Evolutionary conservation across 2,888 invertebrate genomes (phyloP).

Genomic region (Didymodactylos carnosus): DNA sequence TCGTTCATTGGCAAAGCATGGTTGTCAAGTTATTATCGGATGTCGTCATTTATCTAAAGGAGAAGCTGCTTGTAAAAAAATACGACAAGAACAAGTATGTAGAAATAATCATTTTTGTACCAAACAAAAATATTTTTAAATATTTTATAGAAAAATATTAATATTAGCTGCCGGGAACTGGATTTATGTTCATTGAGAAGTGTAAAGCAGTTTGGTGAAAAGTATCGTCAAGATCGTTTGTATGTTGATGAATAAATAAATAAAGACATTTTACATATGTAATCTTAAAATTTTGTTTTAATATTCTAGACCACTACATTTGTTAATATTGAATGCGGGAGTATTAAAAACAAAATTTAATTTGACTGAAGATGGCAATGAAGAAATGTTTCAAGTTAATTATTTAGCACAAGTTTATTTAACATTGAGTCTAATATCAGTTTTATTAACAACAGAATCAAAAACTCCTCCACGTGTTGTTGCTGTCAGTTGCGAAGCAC

Average conservation of each 20-base stretch:
- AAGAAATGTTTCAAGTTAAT: constrained; percentile 47
- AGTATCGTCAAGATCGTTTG: constrained; percentile 29
- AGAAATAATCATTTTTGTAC: constrained; percentile 2
- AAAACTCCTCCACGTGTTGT: constrained; percentile 27
- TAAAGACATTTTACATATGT: too few species aligned
- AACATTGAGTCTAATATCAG: constrained; percentile 22
- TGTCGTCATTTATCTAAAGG: constrained; percentile 50
- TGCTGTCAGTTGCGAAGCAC: constrained; percentile 31
- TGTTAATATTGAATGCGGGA: constrained; percentile 39
- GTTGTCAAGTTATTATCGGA: constrained; percentile 66
- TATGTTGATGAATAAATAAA: too few species aligned
- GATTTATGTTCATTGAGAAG: constrained; percentile 34
- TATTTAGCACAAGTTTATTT: constrained; percentile 37
- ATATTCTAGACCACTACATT: constrained; percentile 35
- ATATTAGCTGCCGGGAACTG: not conserved
- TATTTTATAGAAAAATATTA: constrained; percentile 16
- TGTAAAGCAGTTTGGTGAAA: constrained; percentile 33
- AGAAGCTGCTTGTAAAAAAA: constrained; percentile 48
- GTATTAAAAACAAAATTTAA: constrained; percentile 34
- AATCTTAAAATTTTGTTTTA: too few species aligned
- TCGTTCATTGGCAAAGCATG: constrained; percentile 61
- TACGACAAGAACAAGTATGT: constrained; percentile 50
- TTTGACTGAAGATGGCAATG: constrained; percentile 36
- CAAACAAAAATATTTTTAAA: too few species aligned
- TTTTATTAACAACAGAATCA: constrained; percentile 18